A percentile compares a stretch with the other conserved stretches of the same genome.
Evolutionary conservation across 2,888 invertebrate species (phyloP).

Genomic region (Tetranychus truncatus): DNA sequence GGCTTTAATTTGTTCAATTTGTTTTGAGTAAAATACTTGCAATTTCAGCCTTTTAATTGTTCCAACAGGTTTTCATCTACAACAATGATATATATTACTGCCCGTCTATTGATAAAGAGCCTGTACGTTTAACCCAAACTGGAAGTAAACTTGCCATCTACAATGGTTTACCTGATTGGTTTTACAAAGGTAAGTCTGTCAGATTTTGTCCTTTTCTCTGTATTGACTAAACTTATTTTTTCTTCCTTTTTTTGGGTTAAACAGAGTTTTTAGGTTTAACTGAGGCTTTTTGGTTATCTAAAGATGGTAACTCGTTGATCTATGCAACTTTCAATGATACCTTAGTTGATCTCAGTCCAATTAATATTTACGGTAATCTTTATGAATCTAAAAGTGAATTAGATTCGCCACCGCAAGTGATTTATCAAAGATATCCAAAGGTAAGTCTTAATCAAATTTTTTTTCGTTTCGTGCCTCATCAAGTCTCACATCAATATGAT

Average conservation of each 20-base stretch:
- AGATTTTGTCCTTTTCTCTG: not conserved
- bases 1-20: not conserved
- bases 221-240: not conserved
- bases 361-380: conserved; percentile 13
- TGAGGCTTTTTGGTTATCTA: conserved; percentile 13
- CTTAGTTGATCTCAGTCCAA: conserved; percentile 9
- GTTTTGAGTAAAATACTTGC: not conserved
- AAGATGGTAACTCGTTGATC: conserved; percentile 8
- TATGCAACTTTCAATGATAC: conserved; percentile 16
- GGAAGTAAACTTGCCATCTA: conserved; percentile 16
- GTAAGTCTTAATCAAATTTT: not conserved
- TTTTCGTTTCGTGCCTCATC: too few species aligned
- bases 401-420: not conserved
- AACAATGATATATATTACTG: conserved; percentile 22
- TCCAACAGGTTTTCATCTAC: conserved; percentile 15
- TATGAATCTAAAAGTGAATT: conserved; percentile 4
- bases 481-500: too few species aligned
- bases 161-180: conserved; percentile 20
- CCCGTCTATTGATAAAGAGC: conserved; percentile 7
- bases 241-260: not conserved
- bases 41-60: not conserved
- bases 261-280: not conserved
- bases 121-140: conserved; percentile 14
- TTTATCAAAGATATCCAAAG: conserved; percentile 8
- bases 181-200: conserved; percentile 18